Conservation (phyloP, 37 sponge, comb jelly and placozoan species). For the Tethya wilhelma region DNA sequence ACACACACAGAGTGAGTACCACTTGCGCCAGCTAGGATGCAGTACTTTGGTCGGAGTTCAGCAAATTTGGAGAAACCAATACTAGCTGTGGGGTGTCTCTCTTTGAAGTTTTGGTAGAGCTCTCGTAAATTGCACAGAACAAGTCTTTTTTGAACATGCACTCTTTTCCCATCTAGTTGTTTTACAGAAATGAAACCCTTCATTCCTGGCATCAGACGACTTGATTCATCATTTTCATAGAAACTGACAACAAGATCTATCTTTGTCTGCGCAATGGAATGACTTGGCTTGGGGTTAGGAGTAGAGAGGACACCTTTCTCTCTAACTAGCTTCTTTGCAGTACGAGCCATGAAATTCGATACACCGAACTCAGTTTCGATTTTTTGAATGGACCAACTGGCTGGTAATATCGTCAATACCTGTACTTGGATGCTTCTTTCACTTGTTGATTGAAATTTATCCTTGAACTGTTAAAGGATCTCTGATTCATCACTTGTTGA, state of each 20-base stretch:
- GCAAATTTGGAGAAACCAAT: conserved; percentile 47
- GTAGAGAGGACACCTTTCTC: conserved; percentile 18
- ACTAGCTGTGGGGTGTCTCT: conserved; percentile 9
- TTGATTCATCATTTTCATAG: conserved; percentile 9
- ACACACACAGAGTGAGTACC: conserved; percentile 55
- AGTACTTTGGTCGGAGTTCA: conserved; percentile 34
- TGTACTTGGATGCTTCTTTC: neutral
- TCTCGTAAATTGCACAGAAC: conserved; percentile 30
- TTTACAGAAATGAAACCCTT: conserved; percentile 23
- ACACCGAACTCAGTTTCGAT: neutral
- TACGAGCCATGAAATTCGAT: conserved; percentile 10
- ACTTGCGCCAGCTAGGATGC: conserved; percentile 32
- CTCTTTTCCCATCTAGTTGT: conserved; percentile 14
- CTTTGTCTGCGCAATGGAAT: neutral
- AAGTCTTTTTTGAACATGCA: conserved; percentile 17
- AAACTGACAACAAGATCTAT: conserved; percentile 11
- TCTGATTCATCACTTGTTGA: neutral
- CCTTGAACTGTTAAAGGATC: neutral
- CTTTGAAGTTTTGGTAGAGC: conserved; percentile 9
- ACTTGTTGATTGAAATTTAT: neutral
- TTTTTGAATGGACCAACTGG: conserved; percentile 10
- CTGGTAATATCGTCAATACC: conserved; percentile 14
- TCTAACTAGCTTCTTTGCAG: conserved; percentile 26
- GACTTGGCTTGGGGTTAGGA: conserved; percentile 14
- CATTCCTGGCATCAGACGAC: conserved; percentile 20